Base-by-base conservation (phyloP, 2,888 invertebrate species). In the Hydrotaea diabolus region DNA sequence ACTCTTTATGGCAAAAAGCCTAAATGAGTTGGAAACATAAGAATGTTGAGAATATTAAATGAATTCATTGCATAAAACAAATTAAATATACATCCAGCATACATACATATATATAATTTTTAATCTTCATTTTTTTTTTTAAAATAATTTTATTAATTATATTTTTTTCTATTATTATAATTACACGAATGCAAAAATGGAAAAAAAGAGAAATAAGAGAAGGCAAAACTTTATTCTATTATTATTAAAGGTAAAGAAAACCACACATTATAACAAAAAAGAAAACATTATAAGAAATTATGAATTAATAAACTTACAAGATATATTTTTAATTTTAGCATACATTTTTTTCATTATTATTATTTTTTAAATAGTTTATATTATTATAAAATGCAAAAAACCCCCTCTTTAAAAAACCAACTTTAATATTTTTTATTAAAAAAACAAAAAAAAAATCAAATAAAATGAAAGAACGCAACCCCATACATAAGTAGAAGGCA, bases 261-360 rank as follows among this genome's bases (percentile, higher is more conserved):
- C 21, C 4, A 43, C 66, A 66, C 73, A 79, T 81, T 76, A 59
- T 84, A 80, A 31, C 31, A 31, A 82, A 75, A 57, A 81, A 78
- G 81, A 77, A 78, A 77, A 81, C 72, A 69, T 69, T 69, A 69
- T 69, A 69, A 69, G 66, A 66, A 66, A 66, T 66, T 66, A 66
- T 39, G 21, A 59, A 57, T 23, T 21, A 59, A 66, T 66, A 66
- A 66, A 43, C 31, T 64, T 64, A 74, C 55, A 80, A 36, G 62
- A 81, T 79, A 80, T 85, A 85, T 82, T 82, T 85, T 85, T 85
- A 85, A 82, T 80, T 82, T 83, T 80, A 83, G 79, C 83, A 80
- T 80, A 82, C 74, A 77, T 82, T 82, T 77, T 71, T 69, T 26
- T 83, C 74, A 80, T 77, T 83, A 77, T 79, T 62, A 77, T 77